Evolutionary conservation across 2,113 vertebrate genomes (phyloP), one percentile per base, ranked within the genome.

Genomic region (Meriones unguiculatus): DNA sequence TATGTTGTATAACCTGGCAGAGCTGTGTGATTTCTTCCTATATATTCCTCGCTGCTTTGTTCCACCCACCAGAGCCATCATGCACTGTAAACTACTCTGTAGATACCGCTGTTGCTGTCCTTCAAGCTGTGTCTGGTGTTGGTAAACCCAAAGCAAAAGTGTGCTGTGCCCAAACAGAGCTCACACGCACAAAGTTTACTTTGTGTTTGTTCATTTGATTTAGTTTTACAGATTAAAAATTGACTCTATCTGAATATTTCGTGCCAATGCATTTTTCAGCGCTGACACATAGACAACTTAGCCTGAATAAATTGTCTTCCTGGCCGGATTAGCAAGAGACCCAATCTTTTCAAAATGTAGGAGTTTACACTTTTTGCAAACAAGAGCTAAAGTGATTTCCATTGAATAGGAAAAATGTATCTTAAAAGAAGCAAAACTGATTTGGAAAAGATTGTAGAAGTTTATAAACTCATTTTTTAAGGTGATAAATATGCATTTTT

Each of bases 371-470:
- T 46, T 85, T 38, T 41, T 3, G 22, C 52, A 75, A 93, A 89
- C 0, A 73, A 64, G 15, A 90, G 3, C 69, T 85, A 87, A 76
- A 41, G 69, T 87, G 69, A 52, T 94, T 96, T 89, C 3, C 62
- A 87, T 14, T 35, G 57, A 91, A 92, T 24, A 50, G 18, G 67
- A 87, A 7, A 89, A 78, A 69, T 91, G 5, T 75, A 89, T 95
- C n/a, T 93, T 95, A 67, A 11, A 65, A 78, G 67, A 93, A 92
- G 20, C 52, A 92, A 89, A 90, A 80, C 65, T 92, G 46, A 94
- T 87, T 88, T 86, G 20, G 64, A 92, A 95, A 95, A 86, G 15
- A 73, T 73, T 82, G 3, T 89, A 73, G 57, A 15, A 78, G 12
- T 87, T 95, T 77, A 62, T 77, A 59, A 82, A 93, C 15, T 69